Evolutionary conservation across 2,888 invertebrate species (phyloP).

Genomic region (Phalera bucephala): DNA sequence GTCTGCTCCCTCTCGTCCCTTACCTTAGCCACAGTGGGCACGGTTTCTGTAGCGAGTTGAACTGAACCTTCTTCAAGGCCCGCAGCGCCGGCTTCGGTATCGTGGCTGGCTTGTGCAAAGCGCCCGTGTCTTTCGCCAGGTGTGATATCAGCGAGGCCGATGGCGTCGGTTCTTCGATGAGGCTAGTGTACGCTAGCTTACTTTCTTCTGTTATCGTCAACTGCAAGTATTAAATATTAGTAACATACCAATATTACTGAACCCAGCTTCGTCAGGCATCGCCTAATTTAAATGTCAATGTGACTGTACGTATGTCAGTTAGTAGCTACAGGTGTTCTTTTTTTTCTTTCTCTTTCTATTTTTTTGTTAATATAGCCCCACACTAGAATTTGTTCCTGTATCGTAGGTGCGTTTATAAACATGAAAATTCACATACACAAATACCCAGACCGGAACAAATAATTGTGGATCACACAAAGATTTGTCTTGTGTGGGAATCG

Average conservation of each 20-base stretch:
- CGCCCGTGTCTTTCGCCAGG: constrained; percentile 33
- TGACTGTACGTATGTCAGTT: too few species aligned
- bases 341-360: too few species aligned
- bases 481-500: too few species aligned
- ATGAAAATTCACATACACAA: too few species aligned
- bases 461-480: too few species aligned
- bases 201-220: constrained; percentile 93
- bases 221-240: constrained; percentile 70
- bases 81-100: constrained; percentile 41
- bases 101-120: constrained; percentile 27
- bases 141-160: constrained; percentile 48
- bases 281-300: not conserved
- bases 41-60: constrained; percentile 49
- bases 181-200: constrained; percentile 95
- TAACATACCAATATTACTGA: not conserved
- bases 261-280: not conserved
- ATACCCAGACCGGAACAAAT: too few species aligned
- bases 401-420: too few species aligned
- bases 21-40: too few species aligned
- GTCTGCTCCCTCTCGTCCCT: too few species aligned
- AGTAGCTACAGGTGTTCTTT: too few species aligned
- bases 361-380: too few species aligned
- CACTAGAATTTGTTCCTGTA: too few species aligned
- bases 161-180: constrained; percentile 90
- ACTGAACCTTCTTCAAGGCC: constrained; percentile 23